These are phyloP conservation scores for Centrocercus urophasianus DNA, from an alignment of 2,113 vertebrate species.

Conservation along the genomic window DNA sequence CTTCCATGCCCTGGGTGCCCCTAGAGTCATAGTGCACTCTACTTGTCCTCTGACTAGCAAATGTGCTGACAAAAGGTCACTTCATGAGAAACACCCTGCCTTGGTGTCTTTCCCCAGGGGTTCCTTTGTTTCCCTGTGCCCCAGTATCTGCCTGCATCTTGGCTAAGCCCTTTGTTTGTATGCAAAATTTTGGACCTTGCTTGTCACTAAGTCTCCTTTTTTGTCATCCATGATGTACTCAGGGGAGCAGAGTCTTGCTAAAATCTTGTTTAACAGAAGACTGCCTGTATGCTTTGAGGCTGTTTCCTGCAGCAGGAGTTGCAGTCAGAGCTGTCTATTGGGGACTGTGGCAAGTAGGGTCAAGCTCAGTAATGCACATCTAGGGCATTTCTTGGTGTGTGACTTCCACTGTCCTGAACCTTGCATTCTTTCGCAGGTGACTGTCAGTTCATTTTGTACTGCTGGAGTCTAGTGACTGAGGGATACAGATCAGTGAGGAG, in stretches of 20 bases:
- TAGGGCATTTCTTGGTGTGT: neutral
- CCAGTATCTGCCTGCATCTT: neutral
- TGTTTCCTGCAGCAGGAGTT: neutral
- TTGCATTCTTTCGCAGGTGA: neutral
- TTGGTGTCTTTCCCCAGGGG: rapidly evolving
- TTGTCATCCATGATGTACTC: neutral
- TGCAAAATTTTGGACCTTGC: neutral
- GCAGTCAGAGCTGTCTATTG: neutral
- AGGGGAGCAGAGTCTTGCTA: neutral
- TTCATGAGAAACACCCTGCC: neutral
- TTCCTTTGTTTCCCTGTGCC: neutral
- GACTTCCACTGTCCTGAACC: neutral
- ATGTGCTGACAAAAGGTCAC: neutral
- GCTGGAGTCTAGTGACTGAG: neutral
- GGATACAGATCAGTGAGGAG: neutral
- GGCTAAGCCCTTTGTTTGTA: neutral
- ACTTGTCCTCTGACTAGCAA: neutral
- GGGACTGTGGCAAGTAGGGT: neutral
- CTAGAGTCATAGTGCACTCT: neutral
- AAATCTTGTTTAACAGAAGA: neutral
- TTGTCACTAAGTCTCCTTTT: neutral
- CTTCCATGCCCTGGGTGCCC: neutral
- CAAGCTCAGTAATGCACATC: neutral
- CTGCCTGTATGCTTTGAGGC: neutral
- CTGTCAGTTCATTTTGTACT: neutral